These are phyloP conservation scores for Gonioctena quinquepunctata DNA, from an alignment of 1,140 invertebrate genomes.

Conservation along the genomic window DNA sequence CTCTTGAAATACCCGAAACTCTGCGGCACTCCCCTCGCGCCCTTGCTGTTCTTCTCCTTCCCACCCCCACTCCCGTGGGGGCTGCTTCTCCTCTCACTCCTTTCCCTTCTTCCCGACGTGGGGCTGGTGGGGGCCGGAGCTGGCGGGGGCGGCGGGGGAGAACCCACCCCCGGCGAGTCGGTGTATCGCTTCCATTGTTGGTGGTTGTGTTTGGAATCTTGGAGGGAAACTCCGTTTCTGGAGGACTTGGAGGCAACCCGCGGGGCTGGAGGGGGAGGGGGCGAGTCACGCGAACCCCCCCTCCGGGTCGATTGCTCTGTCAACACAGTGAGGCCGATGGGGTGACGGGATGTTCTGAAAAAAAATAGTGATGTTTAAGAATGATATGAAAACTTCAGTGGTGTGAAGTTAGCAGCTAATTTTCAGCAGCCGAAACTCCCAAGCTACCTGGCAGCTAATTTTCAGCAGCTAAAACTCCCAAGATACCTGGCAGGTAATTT, in stretches of 20 bases:
- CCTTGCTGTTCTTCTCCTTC: conserved; percentile 43
- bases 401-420: too few species aligned
- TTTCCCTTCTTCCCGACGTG: conserved; percentile 55
- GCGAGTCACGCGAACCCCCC: conserved; percentile 33
- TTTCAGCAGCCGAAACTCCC: too few species aligned
- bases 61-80: conserved; percentile 44
- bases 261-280: conserved; percentile 37
- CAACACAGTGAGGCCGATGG: conserved; percentile 41
- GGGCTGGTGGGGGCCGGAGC: conserved; percentile 57
- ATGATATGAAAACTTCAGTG: too few species aligned
- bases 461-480: too few species aligned
- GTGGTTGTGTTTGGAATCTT: conserved; percentile 17
- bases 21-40: conserved; percentile 68
- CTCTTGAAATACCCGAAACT: conserved; percentile 84
- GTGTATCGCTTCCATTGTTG: conserved; percentile 1
- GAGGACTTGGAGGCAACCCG: conserved; percentile 28
- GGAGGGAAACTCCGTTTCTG: conserved; percentile 23
- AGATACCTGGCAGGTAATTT: too few species aligned
- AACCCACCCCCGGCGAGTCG: conserved; percentile 52
- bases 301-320: conserved; percentile 37
- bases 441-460: too few species aligned
- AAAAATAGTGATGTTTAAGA: too few species aligned
- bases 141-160: conserved; percentile 43
- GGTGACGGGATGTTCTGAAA: conserved; percentile 40
- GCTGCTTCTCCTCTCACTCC: conserved; percentile 54